phyloP scores from a whole-genome alignment of 2,113 vertebrate genomes.

The Orycteropus afer region DNA sequence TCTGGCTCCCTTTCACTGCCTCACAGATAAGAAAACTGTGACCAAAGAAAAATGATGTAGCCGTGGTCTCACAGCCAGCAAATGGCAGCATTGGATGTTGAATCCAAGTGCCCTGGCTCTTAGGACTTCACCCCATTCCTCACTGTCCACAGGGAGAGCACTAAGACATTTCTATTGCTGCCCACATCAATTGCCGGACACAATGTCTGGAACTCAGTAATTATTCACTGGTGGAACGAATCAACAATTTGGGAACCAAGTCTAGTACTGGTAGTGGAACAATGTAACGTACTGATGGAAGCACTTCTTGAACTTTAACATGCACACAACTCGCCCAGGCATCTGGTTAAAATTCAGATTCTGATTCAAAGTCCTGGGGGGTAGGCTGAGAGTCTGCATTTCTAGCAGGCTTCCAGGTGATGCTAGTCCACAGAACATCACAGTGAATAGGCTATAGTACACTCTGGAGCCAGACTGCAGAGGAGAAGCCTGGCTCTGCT shows the following conservation, averaged over 20 bases:
- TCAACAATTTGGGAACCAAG: neutral
- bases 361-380: neutral
- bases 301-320: neutral
- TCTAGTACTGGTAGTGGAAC: neutral
- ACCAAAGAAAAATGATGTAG: neutral
- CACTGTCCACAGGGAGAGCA: neutral
- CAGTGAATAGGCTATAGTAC: neutral
- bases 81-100: neutral
- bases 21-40: neutral
- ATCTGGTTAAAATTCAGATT: neutral
- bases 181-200: neutral
- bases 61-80: rapidly evolving
- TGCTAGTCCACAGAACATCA: no score
- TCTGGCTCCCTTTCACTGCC: neutral
- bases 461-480: neutral
- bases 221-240: neutral
- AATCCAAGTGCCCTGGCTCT: neutral
- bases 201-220: neutral
- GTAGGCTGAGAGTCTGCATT: neutral
- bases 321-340: neutral
- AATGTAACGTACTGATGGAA: rapidly evolving
- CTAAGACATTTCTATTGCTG: neutral
- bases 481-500: neutral
- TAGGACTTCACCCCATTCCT: neutral
- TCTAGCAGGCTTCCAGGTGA: neutral